These are phyloP conservation scores for Microtus ochrogaster DNA, from an alignment of 2,113 vertebrate species.

Conservation along the genomic window DNA sequence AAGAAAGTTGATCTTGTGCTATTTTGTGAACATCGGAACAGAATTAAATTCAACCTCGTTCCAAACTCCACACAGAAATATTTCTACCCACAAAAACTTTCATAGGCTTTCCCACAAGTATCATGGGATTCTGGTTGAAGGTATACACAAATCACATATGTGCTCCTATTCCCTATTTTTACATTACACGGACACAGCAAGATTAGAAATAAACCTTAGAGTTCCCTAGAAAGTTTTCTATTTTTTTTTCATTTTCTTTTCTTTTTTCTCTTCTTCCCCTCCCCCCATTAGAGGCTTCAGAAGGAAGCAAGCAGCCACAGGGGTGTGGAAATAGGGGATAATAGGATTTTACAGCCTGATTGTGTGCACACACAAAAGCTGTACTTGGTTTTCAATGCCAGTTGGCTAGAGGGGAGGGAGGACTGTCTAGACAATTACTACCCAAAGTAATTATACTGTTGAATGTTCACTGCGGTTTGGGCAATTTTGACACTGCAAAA, in stretches of 20 bases:
- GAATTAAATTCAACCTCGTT: conserved; percentile 55
- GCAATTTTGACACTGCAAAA: conserved; percentile 56
- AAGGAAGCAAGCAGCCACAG: conserved; percentile 68
- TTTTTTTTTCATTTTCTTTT: background rate
- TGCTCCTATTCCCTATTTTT: conserved; percentile 14
- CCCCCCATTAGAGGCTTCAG: conserved; percentile 54
- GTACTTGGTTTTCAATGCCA: conserved; percentile 52
- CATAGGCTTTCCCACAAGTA: conserved; percentile 53
- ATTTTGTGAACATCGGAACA: conserved; percentile 47
- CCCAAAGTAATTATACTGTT: conserved; percentile 71
- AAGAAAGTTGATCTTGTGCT: conserved; percentile 36
- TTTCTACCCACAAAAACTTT: conserved; percentile 45
- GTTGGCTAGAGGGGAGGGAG: conserved; percentile 29
- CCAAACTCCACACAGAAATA: conserved; percentile 46
- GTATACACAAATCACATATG: conserved; percentile 31
- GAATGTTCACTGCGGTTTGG: conserved; percentile 43
- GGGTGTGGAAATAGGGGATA: conserved; percentile 68
- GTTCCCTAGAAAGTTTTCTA: conserved; percentile 26
- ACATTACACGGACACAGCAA: conserved; percentile 42
- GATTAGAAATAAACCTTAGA: conserved; percentile 68
- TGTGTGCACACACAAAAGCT: conserved; percentile 70
- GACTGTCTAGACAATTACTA: conserved; percentile 64
- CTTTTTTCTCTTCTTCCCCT: background rate
- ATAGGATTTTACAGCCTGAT: conserved; percentile 74
- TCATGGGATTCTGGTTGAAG: conserved; percentile 9